Evolutionary conservation across 1,140 invertebrate genomes (phyloP), one percentile per base, ranked within the genome.

Genomic region (Chelonus insularis): DNA sequence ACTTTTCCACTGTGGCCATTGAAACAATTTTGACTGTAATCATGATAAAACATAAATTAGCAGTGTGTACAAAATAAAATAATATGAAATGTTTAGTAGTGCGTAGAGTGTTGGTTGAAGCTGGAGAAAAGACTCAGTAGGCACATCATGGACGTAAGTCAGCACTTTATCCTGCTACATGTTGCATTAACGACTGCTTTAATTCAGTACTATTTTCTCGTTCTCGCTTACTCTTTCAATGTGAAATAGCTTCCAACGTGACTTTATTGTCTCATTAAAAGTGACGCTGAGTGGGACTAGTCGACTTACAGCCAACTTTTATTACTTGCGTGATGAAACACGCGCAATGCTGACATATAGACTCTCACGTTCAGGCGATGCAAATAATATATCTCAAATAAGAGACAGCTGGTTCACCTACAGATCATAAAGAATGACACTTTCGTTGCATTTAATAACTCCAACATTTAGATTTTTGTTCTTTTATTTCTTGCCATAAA

Each of bases 231-330:
- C 36, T 60, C 23, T 7, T 14, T 56, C 14, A n/a, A 32, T 37
- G 34, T 50, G 50, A 52, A 52, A 52, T 23, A 25, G 37, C 58
- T 58, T 57, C 36, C 64, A 60, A 70, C 68, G 68, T 68, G 64
- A 70, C 66, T 68, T 66, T 66, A 70, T 70, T 68, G 66, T 70
- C 65, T 68, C 66, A 65, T 67, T 67, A 66, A 64, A 62, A 54
- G 65, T 68, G 63, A 63, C 62, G 47, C 60, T 39, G 57, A 45
- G 65, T 68, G 65, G 68, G 62, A 64, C 70, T 64, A 63, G 63
- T 57, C 50, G 36, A 59, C 50, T 63, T 39, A 48, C 52, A 55
- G 18, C 21, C 34, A 39, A 55, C 52, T 55, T 55, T 55, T 55
- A 55, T 55, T 55, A 55, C 37, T 29, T 41, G 52, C 52, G 52